Base-by-base conservation (phyloP, 2,797 vertebrate species). In the Hozukius guyotensis region DNA sequence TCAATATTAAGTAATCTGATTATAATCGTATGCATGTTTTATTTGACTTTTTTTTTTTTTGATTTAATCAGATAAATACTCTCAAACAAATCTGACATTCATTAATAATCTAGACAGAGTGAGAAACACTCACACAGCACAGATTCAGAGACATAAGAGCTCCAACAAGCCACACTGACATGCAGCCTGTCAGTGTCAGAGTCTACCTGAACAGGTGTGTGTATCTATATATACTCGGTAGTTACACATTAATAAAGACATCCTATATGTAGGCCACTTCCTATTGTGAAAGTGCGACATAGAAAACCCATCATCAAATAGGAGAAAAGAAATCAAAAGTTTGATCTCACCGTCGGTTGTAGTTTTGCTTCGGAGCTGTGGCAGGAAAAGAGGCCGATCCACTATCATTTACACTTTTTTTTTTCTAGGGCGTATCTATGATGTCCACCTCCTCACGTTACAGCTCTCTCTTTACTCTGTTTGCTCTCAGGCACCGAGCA, bases 301-400 rank as follows among this genome's bases (percentile, higher is more conserved):
- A 8, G 20, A 25, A 53, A 31, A 4, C 3, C 2, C 2, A 64
- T 38, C 38, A 16, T 31, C 20, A 64, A 67, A 31, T 16, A 52
- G 1, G 2, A n/a, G 9, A 24, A 57, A 80, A 46, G 5, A 18
- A 61, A 81, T 71, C 2, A 76, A 84, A 84, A 77, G 76, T 71
- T 46, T 9, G 25, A 22, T 66, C 92, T 94, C 76, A 94, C 94
- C 93, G 71, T 89, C 84, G 71, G 77, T 78, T 75, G 80, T 60
- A 81, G 76, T 63, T 82, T 75, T 38, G 34, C 67, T 75, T 27
- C 31, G 38, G 76, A 46, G 22, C 34, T 64, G 24, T 77, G 80
- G 72, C 73, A 80, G 71, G 8, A 81, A 85, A 81, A 82, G 63
- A 84, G 25, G n/a, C 27, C 80, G 63, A 27, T 67, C 72, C 63